phyloP scores from a whole-genome alignment of 1,140 invertebrate genomes.

The Drosophila paulistorum region DNA sequence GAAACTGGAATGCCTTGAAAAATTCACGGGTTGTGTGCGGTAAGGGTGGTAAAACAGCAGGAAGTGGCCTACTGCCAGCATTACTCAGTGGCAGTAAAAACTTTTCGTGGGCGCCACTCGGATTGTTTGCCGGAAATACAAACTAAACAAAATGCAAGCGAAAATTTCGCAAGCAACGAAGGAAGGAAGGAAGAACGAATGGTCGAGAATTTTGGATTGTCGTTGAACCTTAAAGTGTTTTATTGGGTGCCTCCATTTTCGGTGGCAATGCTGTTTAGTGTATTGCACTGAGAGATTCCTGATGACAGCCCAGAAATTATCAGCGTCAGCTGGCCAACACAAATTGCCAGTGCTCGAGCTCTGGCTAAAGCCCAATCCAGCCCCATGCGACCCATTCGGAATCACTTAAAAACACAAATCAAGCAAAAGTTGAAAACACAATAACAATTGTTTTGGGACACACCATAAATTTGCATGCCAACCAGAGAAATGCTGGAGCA shows the following conservation, averaged over 20 bases:
- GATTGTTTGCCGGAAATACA: conserved; percentile 76
- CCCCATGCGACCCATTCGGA: conserved; percentile 76
- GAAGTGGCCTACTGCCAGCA: conserved; percentile 72
- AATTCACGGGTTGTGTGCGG: conserved; percentile 73
- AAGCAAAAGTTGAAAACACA: conserved; percentile 81
- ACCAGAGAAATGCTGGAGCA: conserved; percentile 49
- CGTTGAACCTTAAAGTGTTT: conserved; percentile 63
- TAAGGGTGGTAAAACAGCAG: conserved; percentile 47
- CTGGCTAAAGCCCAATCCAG: conserved; percentile 2
- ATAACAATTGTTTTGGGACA: conserved; percentile 81
- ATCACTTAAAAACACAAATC: conserved; percentile 82
- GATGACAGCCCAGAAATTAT: conserved; percentile 75
- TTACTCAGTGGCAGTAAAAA: conserved; percentile 52
- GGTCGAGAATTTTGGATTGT: conserved; percentile 20
- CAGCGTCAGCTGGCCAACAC: conserved; percentile 49
- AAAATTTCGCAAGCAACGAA: conserved; percentile 39
- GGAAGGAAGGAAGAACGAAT: conserved; percentile 21
- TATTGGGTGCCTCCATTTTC: conserved; percentile 62
- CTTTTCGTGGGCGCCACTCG: conserved; percentile 65
- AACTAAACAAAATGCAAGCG: conserved; percentile 69
- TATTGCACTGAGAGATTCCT: conserved; percentile 55
- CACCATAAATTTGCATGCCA: conserved; percentile 81
- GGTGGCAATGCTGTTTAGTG: conserved; percentile 10
- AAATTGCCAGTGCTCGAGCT: conserved; percentile 31
- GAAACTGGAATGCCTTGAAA: conserved; percentile 59